A percentile compares a stretch with the other conserved stretches of the same genome.
phyloP scores from a whole-genome alignment of 2,888 invertebrate genomes.

The Mesodorylaimus sp. region DNA sequence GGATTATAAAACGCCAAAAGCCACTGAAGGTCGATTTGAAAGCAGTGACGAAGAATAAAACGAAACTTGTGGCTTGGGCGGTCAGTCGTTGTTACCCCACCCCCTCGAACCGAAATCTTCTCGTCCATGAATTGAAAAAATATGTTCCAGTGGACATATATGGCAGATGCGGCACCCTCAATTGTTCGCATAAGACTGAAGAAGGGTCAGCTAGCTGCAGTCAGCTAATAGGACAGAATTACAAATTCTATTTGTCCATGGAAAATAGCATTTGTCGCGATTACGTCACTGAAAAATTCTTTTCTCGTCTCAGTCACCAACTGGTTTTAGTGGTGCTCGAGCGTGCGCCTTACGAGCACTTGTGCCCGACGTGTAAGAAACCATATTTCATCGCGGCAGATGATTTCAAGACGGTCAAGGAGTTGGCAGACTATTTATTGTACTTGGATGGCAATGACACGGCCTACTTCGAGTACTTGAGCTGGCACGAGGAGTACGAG shows the following conservation, averaged over 20 bases:
- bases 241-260: constrained; percentile 11
- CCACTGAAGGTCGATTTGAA: no score
- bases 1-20: no score
- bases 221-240: constrained; percentile 19
- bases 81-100: background rate
- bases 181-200: background rate
- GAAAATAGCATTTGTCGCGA: constrained; percentile 24
- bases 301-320: constrained; percentile 6
- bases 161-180: constrained; percentile 3
- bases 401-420: constrained; percentile 32
- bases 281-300: constrained; percentile 27
- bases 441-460: background rate
- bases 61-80: constrained; percentile 4
- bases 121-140: background rate
- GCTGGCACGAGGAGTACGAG: no score
- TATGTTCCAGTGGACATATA: constrained; percentile 8
- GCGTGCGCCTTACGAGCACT: constrained; percentile 19
- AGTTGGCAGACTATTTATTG: constrained; percentile 31
- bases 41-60: no score
- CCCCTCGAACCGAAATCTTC: background rate
- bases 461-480: no score
- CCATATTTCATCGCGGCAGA: constrained; percentile 35
- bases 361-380: constrained; percentile 31
- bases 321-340: constrained; percentile 8
- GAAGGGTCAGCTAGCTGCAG: constrained; percentile 16